These are phyloP conservation scores for Onychostoma macrolepis DNA, from an alignment of 2,113 vertebrate genomes.

Conservation along the genomic window DNA sequence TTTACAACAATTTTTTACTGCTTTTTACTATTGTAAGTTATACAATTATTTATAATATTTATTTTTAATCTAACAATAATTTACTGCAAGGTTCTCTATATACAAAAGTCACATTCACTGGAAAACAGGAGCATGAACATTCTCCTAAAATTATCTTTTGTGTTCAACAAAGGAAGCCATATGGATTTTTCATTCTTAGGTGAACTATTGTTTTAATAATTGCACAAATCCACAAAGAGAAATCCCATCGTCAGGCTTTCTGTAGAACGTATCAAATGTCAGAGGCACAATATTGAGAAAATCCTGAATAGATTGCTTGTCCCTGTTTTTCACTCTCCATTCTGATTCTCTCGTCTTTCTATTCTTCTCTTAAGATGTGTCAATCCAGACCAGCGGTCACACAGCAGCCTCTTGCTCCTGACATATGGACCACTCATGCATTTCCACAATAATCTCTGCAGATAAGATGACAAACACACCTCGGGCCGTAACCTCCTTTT, in stretches of 20 bases:
- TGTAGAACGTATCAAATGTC: neutral
- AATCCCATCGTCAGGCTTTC: neutral
- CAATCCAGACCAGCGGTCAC: neutral
- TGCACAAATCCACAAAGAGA: neutral
- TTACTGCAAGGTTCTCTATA: neutral
- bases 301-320: conserved; percentile 20
- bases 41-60: no score
- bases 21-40: no score
- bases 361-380: conserved; percentile 17
- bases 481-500: neutral
- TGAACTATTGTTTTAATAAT: neutral
- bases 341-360: neutral
- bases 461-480: neutral
- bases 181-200: neutral
- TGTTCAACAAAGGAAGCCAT: neutral
- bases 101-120: neutral
- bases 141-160: neutral
- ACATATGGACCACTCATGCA: conserved; percentile 53
- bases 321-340: neutral
- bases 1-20: no score
- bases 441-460: conserved; percentile 23
- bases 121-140: neutral
- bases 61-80: no score
- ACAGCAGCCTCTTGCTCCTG: conserved; percentile 31
- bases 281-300: neutral